These are phyloP conservation scores for Siniperca knerii DNA, from an alignment of 2,113 vertebrate species.

Conservation along the genomic window DNA sequence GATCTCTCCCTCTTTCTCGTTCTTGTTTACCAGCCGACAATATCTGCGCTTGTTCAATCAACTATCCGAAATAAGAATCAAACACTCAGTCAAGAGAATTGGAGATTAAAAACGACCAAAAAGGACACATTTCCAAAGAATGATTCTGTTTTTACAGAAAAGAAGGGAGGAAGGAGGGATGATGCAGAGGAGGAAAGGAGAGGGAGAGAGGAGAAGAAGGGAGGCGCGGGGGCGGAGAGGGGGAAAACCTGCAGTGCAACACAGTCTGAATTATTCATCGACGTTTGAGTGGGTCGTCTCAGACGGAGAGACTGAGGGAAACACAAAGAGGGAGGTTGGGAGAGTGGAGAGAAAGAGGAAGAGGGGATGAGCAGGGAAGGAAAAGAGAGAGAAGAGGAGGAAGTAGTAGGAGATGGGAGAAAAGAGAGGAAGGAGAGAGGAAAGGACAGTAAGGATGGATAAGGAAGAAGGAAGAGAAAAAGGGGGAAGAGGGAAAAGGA, in stretches of 20 bases:
- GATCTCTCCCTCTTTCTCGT: conserved; percentile 30
- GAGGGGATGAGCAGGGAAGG: neutral
- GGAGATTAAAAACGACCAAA: neutral
- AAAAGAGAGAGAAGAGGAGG: neutral
- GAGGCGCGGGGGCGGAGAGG: conserved; percentile 62
- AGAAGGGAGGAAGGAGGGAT: conserved; percentile 54
- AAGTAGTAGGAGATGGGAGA: neutral
- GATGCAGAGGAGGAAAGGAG: conserved; percentile 60
- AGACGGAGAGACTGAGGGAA: conserved; percentile 57
- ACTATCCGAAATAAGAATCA: conserved; percentile 21
- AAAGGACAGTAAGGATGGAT: neutral
- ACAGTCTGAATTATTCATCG: conserved; percentile 88
- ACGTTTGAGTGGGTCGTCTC: conserved; percentile 68
- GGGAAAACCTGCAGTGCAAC: conserved; percentile 84
- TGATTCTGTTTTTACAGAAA: conserved; percentile 15
- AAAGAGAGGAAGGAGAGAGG: neutral
- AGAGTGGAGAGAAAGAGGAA: conserved; percentile 4
- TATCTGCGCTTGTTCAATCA: conserved; percentile 6
- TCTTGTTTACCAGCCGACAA: neutral
- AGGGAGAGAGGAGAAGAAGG: conserved; percentile 51
- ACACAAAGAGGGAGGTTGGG: conserved; percentile 46
- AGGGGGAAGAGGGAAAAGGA: neutral
- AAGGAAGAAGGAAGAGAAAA: neutral
- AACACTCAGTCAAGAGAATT: neutral
- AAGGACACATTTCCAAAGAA: neutral